Conservation (phyloP, 2,888 invertebrate species). For the Macaria notata region DNA sequence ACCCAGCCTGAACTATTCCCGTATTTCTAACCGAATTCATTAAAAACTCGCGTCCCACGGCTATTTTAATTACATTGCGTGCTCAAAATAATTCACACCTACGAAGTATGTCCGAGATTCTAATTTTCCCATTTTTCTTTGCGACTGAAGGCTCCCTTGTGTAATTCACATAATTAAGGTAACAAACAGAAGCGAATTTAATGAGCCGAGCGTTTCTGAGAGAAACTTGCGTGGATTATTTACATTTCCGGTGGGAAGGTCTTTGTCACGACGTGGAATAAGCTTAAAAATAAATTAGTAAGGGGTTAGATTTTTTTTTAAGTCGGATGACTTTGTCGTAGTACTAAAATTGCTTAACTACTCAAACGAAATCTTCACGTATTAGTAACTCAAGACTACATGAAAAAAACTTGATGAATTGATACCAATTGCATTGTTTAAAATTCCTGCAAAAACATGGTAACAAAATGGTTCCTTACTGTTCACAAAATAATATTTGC, state of each 20-base stretch:
- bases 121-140: conserved; percentile 52
- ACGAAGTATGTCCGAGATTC: conserved; percentile 38
- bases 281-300: too few relatives aligned
- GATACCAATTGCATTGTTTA: too few relatives aligned
- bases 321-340: too few relatives aligned
- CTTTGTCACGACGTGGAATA: conserved; percentile 5
- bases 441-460: too few relatives aligned
- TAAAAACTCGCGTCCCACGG: conserved; percentile 4
- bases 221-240: conserved; percentile 64
- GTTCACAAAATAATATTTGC: too few relatives aligned
- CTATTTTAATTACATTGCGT: conserved; percentile 25
- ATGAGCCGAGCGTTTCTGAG: conserved; percentile 47
- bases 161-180: conserved; percentile 67
- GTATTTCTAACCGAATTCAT: conserved; percentile 15
- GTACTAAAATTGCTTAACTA: too few relatives aligned
- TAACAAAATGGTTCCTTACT: too few relatives aligned
- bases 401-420: too few relatives aligned
- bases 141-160: conserved; percentile 49
- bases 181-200: conserved; percentile 67
- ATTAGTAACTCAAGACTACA: too few relatives aligned
- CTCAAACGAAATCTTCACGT: too few relatives aligned
- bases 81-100: conserved; percentile 37
- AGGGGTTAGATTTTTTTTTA: too few relatives aligned
- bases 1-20: background rate
- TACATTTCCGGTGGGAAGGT: conserved; percentile 57